Percentiles rank a stretch among this genome's conserved stretches.
Evolutionary conservation across 1,140 invertebrate genomes (phyloP).

Genomic region (Anthonomus grandis): DNA sequence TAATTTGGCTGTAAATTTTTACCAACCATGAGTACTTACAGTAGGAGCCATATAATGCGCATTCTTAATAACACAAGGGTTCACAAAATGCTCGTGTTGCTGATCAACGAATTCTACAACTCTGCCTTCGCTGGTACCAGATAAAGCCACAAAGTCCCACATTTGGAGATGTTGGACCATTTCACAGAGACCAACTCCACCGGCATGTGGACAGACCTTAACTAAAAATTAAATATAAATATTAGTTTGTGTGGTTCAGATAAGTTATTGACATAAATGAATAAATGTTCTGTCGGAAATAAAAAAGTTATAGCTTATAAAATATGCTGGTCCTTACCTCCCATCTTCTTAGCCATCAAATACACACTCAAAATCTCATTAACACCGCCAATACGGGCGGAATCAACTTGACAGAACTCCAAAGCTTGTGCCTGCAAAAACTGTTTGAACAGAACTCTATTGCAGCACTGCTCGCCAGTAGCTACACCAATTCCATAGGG

Average conservation of each 20-base stretch:
- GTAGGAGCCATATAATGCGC: constrained; percentile 71
- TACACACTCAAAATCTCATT: constrained; percentile 87
- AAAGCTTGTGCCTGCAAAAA: constrained; percentile 75
- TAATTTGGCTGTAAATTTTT: too few species aligned
- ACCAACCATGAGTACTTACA: too few species aligned
- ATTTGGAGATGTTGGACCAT: constrained; percentile 90
- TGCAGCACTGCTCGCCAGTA: constrained; percentile 88
- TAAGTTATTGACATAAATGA: too few species aligned
- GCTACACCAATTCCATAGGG: constrained; percentile 79
- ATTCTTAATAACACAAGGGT: constrained; percentile 66
- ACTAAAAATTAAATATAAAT: constrained; percentile 56
- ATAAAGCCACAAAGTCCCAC: constrained; percentile 79
- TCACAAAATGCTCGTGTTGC: constrained; percentile 78
- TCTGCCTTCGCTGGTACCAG: constrained; percentile 65
- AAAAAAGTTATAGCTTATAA: background rate
- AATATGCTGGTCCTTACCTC: constrained; percentile 53
- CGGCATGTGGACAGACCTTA: constrained; percentile 90
- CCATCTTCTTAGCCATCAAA: constrained; percentile 78
- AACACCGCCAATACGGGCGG: constrained; percentile 80
- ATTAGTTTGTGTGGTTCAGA: background rate
- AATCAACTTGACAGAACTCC: constrained; percentile 88
- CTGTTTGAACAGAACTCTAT: constrained; percentile 91
- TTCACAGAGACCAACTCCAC: constrained; percentile 88
- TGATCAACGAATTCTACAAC: constrained; percentile 87
- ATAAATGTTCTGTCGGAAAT: background rate